Conservation (phyloP, 2,797 vertebrate genomes). For the Crypturellus tataupa region DNA sequence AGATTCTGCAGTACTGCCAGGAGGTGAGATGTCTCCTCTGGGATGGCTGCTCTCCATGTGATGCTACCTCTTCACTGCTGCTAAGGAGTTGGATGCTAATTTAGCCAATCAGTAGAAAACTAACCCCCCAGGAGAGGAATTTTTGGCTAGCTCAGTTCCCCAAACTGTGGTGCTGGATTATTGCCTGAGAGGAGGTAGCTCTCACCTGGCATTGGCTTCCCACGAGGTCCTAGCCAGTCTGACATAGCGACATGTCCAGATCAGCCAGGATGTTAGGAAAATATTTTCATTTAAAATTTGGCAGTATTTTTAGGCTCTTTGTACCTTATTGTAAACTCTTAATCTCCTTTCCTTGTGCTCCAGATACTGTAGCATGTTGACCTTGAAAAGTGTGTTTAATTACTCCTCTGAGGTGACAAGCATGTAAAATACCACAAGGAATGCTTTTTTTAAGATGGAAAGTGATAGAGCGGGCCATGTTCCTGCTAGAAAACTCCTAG, state of each 20-base stretch:
- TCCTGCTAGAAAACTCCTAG: neutral
- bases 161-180: neutral
- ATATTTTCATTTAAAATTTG: neutral
- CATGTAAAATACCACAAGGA: accelerated
- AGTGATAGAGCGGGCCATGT: neutral
- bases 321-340: neutral
- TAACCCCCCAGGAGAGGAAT: neutral
- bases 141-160: neutral
- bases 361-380: neutral
- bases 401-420: neutral
- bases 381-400: neutral
- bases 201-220: neutral
- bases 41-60: neutral
- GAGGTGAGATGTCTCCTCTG: constrained; percentile 85
- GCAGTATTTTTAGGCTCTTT: neutral
- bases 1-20: constrained; percentile 95
- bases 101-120: neutral
- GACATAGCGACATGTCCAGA: accelerated
- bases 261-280: neutral
- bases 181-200: neutral
- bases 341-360: neutral
- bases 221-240: neutral
- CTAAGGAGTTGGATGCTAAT: neutral
- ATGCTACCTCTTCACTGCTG: neutral
- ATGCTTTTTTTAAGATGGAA: neutral